Evolutionary conservation across 2,797 vertebrate species (phyloP).

Genomic region (Glossophaga mutica): DNA sequence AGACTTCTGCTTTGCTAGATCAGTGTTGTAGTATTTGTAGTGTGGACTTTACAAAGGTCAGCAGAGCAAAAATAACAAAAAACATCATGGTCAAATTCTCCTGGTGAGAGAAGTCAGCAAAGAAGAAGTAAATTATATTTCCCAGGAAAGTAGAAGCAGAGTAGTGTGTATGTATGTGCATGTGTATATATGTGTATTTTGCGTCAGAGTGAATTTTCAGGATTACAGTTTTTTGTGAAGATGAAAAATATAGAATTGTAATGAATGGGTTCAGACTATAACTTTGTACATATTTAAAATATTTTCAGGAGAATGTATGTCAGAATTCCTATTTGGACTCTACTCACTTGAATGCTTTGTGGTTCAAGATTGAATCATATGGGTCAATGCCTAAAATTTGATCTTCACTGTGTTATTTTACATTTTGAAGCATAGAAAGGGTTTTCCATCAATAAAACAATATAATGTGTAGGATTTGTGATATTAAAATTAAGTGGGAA

Average conservation of each 20-base stretch:
- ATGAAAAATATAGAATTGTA: not conserved
- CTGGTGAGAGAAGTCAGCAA: not conserved
- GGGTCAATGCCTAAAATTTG: not conserved
- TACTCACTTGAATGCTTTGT: not conserved
- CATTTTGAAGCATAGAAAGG: not conserved
- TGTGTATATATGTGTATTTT: not conserved
- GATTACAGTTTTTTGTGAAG: not conserved
- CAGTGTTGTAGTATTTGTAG: not conserved
- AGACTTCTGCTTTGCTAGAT: not conserved
- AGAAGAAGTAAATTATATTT: not conserved
- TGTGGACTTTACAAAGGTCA: not conserved
- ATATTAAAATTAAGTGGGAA: not conserved
- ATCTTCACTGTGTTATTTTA: not conserved
- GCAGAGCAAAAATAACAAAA: not conserved
- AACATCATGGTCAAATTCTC: not conserved
- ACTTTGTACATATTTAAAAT: not conserved
- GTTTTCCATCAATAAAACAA: not conserved
- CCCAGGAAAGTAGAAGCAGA: not conserved
- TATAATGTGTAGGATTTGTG: not conserved
- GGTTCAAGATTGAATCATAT: not conserved
- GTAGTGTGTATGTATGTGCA: not conserved
- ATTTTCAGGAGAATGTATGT: not conserved
- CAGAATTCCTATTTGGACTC: not conserved
- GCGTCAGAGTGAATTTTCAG: slow-evolving; percentile 14
- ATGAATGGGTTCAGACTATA: not conserved